Evolutionary conservation across 1,140 invertebrate genomes (phyloP).

Genomic region (Drosophila erecta): DNA sequence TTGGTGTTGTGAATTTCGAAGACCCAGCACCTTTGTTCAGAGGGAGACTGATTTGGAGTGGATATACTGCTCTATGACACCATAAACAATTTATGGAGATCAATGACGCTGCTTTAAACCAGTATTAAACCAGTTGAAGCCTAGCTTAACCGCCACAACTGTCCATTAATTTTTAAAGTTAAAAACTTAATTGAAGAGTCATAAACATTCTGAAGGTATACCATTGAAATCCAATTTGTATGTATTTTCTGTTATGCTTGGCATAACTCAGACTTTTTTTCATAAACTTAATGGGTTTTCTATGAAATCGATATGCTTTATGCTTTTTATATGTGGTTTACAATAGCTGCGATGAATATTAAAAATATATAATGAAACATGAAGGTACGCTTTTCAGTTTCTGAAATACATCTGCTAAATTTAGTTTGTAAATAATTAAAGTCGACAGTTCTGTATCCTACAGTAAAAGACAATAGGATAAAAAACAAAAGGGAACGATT

Average conservation of each 20-base stretch:
- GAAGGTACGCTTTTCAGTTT: too few species aligned
- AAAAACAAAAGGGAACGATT: too few species aligned
- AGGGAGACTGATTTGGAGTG: neutral
- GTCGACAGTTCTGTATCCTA: too few species aligned
- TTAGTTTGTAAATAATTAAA: too few species aligned
- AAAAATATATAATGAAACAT: too few species aligned
- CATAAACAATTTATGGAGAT: conserved; percentile 34
- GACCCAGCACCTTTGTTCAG: conserved; percentile 7
- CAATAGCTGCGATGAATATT: too few species aligned
- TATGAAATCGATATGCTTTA: too few species aligned
- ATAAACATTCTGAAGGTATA: neutral
- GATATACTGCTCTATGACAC: conserved; percentile 16
- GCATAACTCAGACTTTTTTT: too few species aligned
- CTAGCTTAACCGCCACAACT: conserved; percentile 24
- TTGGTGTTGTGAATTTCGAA: conserved; percentile 40
- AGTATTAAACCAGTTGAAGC: conserved; percentile 66
- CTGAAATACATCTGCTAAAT: too few species aligned
- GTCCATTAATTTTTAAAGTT: conserved; percentile 29
- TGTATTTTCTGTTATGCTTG: neutral
- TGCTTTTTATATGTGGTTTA: too few species aligned
- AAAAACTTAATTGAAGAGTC: conserved; percentile 6
- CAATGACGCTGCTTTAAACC: conserved; percentile 58
- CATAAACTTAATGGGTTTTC: too few species aligned
- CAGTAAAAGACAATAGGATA: too few species aligned
- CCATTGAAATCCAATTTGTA: neutral